Conservation (phyloP, 2,888 invertebrate genomes). For the Ophonus ardosiacus region DNA sequence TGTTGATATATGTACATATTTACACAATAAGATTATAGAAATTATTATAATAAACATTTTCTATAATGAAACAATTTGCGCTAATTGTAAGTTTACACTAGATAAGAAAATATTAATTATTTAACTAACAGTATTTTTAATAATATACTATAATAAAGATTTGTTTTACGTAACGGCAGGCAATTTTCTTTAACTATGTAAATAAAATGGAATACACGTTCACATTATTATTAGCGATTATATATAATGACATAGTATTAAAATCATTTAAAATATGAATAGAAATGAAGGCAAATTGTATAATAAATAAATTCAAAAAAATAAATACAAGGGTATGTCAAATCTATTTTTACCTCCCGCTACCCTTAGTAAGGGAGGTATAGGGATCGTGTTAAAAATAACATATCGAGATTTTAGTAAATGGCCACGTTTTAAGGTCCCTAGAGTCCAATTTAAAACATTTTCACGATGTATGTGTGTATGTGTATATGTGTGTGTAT, state of each 20-base stretch:
- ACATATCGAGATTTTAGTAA: no score
- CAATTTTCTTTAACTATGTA: constrained; percentile 20
- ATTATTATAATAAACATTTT: constrained; percentile 8
- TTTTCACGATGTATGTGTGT: no score
- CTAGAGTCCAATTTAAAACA: no score
- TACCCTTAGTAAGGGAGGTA: no score
- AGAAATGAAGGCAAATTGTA: neutral
- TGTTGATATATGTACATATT: constrained; percentile 35
- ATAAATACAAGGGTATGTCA: neutral
- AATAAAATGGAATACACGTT: constrained; percentile 1
- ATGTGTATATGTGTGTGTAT: no score
- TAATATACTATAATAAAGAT: constrained; percentile 11
- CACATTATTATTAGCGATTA: constrained; percentile 31
- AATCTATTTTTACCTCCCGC: no score
- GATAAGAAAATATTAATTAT: constrained; percentile 37
- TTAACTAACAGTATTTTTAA: constrained; percentile 39
- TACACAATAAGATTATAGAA: constrained; percentile 37
- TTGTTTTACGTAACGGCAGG: constrained; percentile 19
- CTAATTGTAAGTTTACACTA: constrained; percentile 7
- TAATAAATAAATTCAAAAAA: neutral
- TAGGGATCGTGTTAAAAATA: no score
- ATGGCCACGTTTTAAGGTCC: no score
- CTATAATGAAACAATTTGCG: constrained; percentile 22
- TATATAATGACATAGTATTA: constrained; percentile 20
- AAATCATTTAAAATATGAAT: constrained; percentile 10